phyloP scores from a whole-genome alignment of 1,140 invertebrate genomes.

The Papilio polytes region DNA sequence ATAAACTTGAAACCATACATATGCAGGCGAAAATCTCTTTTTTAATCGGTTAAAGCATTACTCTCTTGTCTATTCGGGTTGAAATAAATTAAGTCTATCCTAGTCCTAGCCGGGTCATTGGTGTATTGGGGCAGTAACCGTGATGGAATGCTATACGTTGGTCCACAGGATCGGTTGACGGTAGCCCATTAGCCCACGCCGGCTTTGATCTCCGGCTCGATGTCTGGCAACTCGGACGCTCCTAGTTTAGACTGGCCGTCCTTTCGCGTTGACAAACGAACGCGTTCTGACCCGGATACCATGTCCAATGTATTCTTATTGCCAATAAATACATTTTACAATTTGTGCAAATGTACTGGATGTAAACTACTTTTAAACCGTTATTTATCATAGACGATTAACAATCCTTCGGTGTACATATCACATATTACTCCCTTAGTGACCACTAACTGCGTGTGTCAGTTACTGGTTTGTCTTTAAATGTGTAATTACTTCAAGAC shows the following conservation, averaged over 20 bases:
- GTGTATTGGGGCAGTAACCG: conserved; percentile 56
- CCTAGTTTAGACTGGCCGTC: conserved; percentile 48
- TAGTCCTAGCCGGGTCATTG: conserved; percentile 47
- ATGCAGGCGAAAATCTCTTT: neutral
- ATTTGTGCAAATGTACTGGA: conserved; percentile 35
- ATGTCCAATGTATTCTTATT: conserved; percentile 40
- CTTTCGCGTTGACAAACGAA: conserved; percentile 55
- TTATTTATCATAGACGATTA: neutral
- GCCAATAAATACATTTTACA: conserved; percentile 34
- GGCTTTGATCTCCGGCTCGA: conserved; percentile 58
- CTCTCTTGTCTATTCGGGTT: neutral
- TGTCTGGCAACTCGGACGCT: conserved; percentile 51
- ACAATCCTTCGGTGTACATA: neutral
- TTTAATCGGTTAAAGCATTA: neutral
- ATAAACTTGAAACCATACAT: neutral
- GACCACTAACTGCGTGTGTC: neutral
- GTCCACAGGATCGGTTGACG: conserved; percentile 48
- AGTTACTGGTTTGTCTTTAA: neutral
- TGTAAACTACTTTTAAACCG: neutral
- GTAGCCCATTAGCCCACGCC: conserved; percentile 59
- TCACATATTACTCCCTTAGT: neutral
- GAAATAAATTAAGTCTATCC: neutral
- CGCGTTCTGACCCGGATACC: conserved; percentile 55
- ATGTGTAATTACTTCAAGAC: neutral
- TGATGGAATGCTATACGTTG: conserved; percentile 57